Base-by-base conservation (phyloP, 35 echinoderm and acorn worm species). In the Patiria miniata region DNA sequence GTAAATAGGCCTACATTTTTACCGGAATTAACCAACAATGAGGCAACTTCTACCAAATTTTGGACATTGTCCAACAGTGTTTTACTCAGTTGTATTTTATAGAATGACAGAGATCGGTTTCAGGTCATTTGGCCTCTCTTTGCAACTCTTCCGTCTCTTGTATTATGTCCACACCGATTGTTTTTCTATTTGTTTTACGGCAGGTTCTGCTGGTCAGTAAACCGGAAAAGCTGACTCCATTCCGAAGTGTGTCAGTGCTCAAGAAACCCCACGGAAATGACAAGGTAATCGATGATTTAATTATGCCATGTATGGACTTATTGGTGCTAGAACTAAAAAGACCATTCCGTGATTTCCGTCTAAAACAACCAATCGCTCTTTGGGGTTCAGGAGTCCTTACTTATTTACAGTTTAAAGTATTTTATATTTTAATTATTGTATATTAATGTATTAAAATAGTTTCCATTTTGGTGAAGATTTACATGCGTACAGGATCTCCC, bases 221-320 rank as follows among this genome's bases (percentile, higher is more conserved):
- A 36, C 82, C 55, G 37, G 73, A 87, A 26, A 50, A 80, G 17
- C 40, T 87, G 32, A 26, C 21, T 33, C 17, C 39, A 51, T 79
- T 87, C 77, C 40, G 47, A 53, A 26, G 40, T 16, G 23, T 51
- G 7, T 87, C 86, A 0, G 86, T 87, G 29, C 44, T 19, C 33
- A 87, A 87, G 77, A 87, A 89, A 29, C 52, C 52, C 16, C n/a
- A 33, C 61, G 79, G 81, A 8, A 89, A 82, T 81, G 39, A 82
- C 39, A 53, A 56, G 28, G 87, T 89, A 81, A 61, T 39, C 83
- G 29, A 29, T 69, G 2, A 69, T 1, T 36, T 1, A 7, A 69
- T 22, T 23, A 1, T 4, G 34, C 61, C 12, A 5, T 34, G 23
- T 32, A 69, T 34, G 2, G 61, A 34, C 56, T 19, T 2, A 4